Conservation (phyloP, 2,888 invertebrate genomes). For the Agrilus biguttatus region DNA sequence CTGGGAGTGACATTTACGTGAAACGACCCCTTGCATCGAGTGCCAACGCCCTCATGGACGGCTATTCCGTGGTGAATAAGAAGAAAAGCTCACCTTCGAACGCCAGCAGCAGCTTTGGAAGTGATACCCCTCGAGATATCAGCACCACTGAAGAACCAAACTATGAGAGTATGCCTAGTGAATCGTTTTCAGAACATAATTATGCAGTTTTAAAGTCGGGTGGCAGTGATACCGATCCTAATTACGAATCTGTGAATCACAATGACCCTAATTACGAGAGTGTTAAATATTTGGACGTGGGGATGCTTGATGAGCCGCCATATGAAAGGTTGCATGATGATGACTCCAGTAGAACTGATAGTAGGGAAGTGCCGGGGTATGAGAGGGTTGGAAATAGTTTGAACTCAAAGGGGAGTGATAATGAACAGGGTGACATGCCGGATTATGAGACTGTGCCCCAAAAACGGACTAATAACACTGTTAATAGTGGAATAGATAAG, state of each 20-base stretch:
- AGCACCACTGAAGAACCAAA: constrained; percentile 44
- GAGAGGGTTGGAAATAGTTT: constrained; percentile 2
- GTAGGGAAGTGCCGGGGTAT: constrained; percentile 2
- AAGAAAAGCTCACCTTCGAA: constrained; percentile 4
- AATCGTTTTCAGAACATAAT: constrained; percentile 32
- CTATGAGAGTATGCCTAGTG: constrained; percentile 58
- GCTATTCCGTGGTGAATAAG: constrained; percentile 15
- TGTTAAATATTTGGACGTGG: constrained; percentile 54
- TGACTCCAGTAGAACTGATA: constrained; percentile 18
- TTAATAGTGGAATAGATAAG: no score
- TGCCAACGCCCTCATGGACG: constrained; percentile 8
- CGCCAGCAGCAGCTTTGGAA: constrained; percentile 38
- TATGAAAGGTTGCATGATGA: constrained; percentile 43
- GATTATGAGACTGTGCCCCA: constrained; percentile 17
- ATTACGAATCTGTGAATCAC: constrained; percentile 53
- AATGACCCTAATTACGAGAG: constrained; percentile 72
- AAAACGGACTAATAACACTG: no score
- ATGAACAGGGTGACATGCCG: constrained; percentile 10
- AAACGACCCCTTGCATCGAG: neutral
- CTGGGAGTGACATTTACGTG: no score
- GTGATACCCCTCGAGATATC: constrained; percentile 24
- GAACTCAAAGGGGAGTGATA: neutral
- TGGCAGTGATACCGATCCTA: constrained; percentile 58
- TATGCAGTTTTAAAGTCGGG: constrained; percentile 40
- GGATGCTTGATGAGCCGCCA: constrained; percentile 43